These are phyloP conservation scores for Avahi laniger DNA, from an alignment of 2,797 vertebrate genomes.

Conservation along the genomic window DNA sequence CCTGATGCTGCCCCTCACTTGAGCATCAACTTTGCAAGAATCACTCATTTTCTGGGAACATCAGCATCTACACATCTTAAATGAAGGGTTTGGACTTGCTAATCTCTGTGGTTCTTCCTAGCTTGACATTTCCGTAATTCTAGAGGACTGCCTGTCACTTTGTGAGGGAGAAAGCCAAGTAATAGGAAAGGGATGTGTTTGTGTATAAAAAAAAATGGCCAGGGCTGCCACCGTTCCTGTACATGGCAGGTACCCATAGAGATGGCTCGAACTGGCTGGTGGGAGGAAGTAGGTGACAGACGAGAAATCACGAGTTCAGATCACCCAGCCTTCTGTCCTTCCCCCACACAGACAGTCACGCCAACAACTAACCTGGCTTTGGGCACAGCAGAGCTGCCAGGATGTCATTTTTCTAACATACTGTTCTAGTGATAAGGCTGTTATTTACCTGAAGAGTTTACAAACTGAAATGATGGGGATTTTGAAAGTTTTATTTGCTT, in stretches of 20 bases:
- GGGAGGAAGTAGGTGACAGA: not conserved
- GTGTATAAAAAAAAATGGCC: not conserved
- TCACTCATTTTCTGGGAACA: not conserved
- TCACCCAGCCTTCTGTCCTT: not conserved
- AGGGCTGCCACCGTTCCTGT: not conserved
- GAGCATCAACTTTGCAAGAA: not conserved
- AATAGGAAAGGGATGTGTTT: constrained; percentile 17
- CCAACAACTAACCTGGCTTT: not conserved
- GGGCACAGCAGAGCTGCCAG: not conserved
- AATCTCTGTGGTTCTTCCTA: not conserved
- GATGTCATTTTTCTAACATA: not conserved
- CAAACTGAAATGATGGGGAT: constrained; percentile 1
- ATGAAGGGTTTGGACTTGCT: constrained; percentile 5
- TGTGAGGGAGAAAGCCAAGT: not conserved
- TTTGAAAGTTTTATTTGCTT: constrained; percentile 8
- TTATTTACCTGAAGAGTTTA: not conserved
- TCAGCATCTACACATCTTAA: not conserved
- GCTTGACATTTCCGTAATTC: constrained; percentile 28
- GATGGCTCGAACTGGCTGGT: not conserved
- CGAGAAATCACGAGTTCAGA: not conserved
- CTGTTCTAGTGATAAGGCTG: not conserved
- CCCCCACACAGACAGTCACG: not conserved
- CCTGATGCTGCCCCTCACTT: not conserved
- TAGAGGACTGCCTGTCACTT: not conserved
- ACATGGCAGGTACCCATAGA: not conserved